Percentiles rank a stretch among this genome's conserved stretches.
These are phyloP conservation scores for Cichlasoma orientale DNA, from an alignment of 2,797 vertebrate species.

Conservation along the genomic window DNA sequence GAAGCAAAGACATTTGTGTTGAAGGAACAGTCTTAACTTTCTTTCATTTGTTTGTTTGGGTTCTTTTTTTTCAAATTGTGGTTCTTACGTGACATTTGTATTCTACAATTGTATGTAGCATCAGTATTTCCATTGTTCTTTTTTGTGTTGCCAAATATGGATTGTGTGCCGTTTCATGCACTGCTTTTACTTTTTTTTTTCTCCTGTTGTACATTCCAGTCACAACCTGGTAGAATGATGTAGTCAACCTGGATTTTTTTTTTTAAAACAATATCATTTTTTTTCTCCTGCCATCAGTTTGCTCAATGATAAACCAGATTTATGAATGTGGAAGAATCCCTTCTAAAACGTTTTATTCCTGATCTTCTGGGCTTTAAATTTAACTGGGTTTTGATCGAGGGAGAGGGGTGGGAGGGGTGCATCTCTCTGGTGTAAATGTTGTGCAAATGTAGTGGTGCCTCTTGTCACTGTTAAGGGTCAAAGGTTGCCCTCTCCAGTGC, in stretches of 20 bases:
- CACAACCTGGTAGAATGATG: slow-evolving; percentile 68
- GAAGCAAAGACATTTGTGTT: slow-evolving; percentile 75
- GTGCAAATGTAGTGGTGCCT: slow-evolving; percentile 83
- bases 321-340: slow-evolving; percentile 72
- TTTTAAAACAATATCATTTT: slow-evolving; percentile 38
- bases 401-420: slow-evolving; percentile 26
- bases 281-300: slow-evolving; percentile 52
- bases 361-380: slow-evolving; percentile 61
- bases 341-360: slow-evolving; percentile 51
- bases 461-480: slow-evolving; percentile 72
- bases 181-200: slow-evolving; percentile 65
- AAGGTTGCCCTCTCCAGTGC: slow-evolving; percentile 61
- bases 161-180: slow-evolving; percentile 71
- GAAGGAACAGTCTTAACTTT: slow-evolving; percentile 76
- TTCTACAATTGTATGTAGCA: slow-evolving; percentile 78
- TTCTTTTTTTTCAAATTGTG: slow-evolving; percentile 53
- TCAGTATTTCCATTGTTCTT: slow-evolving; percentile 82
- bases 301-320: slow-evolving; percentile 60
- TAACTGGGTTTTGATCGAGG: slow-evolving; percentile 34
- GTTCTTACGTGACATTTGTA: slow-evolving; percentile 80
- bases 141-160: slow-evolving; percentile 83
- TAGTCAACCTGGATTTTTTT: slow-evolving; percentile 59
- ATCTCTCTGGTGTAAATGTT: slow-evolving; percentile 80
- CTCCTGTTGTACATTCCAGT: slow-evolving; percentile 78
- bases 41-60: slow-evolving; percentile 29